Percentiles rank a stretch among this genome's conserved stretches.
These are phyloP conservation scores for Sebastes trivittatus DNA, from an alignment of 2,797 vertebrate species.

Conservation along the genomic window DNA sequence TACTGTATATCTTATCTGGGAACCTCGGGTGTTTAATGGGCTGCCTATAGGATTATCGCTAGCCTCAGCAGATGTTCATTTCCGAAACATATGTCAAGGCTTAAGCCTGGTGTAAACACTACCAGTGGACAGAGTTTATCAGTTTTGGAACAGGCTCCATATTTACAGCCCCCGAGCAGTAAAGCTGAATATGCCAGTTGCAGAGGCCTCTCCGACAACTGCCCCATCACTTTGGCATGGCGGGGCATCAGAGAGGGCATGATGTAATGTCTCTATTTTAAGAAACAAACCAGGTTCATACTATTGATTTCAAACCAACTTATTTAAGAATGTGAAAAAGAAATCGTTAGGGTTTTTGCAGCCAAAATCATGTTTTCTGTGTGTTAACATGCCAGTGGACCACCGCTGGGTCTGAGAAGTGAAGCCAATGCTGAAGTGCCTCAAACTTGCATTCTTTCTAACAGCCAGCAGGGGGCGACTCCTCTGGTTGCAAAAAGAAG, in stretches of 20 bases:
- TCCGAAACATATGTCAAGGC: slow-evolving; percentile 82
- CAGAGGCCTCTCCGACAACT: slow-evolving; percentile 21
- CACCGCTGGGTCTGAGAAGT: too few relatives aligned
- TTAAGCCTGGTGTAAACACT: slow-evolving; percentile 81
- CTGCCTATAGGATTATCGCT: slow-evolving; percentile 82
- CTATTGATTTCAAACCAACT: not conserved
- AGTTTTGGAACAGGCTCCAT: slow-evolving; percentile 77
- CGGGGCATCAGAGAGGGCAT: slow-evolving; percentile 8
- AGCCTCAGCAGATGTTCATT: slow-evolving; percentile 80
- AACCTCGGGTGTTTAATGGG: slow-evolving; percentile 78
- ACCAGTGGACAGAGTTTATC: slow-evolving; percentile 80
- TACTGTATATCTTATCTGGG: slow-evolving; percentile 74
- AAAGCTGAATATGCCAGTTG: slow-evolving; percentile 62
- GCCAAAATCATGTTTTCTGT: not conserved
- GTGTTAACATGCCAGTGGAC: not conserved
- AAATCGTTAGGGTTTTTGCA: not conserved
- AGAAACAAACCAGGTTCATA: not conserved
- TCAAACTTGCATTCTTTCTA: too few relatives aligned
- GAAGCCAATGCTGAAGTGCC: too few relatives aligned
- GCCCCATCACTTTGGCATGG: slow-evolving; percentile 27
- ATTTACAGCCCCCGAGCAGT: slow-evolving; percentile 70
- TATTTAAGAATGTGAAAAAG: not conserved
- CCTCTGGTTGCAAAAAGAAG: too few relatives aligned
- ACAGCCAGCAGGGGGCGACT: too few relatives aligned
- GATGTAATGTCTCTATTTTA: not conserved